A percentile compares a stretch with the other conserved stretches of the same genome.
Conservation (phyloP, 2,888 invertebrate genomes). For the Physocephala rufipes region DNA sequence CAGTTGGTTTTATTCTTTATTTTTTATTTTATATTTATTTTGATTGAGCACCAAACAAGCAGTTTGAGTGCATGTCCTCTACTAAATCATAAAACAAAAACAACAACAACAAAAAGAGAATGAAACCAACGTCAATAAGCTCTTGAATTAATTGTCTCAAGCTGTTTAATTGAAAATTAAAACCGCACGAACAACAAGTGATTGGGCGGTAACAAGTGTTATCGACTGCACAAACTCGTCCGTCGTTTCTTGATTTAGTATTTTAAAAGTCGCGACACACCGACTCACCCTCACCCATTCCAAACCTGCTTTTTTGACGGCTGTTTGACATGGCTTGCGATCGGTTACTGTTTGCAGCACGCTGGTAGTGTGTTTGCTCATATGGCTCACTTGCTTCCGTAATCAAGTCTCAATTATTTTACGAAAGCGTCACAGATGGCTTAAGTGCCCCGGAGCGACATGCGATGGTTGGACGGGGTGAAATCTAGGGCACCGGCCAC, state of each 20-base stretch:
- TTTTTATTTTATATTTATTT: too few relatives aligned
- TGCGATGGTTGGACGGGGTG: too few relatives aligned
- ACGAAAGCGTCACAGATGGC: not conserved
- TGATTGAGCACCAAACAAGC: too few relatives aligned
- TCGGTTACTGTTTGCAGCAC: not conserved
- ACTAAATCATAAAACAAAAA: too few relatives aligned
- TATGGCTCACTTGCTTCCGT: conserved; percentile 46
- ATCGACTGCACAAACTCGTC: not conserved
- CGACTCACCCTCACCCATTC: too few relatives aligned
- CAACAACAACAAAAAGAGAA: too few relatives aligned
- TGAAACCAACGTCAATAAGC: conserved; percentile 24
- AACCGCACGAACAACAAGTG: conserved; percentile 34
- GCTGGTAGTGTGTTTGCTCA: conserved; percentile 41
- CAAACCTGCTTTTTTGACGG: too few relatives aligned
- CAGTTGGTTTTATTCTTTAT: too few relatives aligned
- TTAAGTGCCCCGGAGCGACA: not conserved
- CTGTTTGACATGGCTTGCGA: too few relatives aligned
- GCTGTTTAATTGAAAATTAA: conserved; percentile 20
- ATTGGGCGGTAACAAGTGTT: conserved; percentile 31
- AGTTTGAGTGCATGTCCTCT: too few relatives aligned
- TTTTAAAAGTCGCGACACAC: too few relatives aligned
- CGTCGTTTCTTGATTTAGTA: conserved; percentile 24
- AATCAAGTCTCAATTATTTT: conserved; percentile 41
- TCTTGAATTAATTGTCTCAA: conserved; percentile 27
- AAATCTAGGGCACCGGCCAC: too few relatives aligned